phyloP scores from a whole-genome alignment of 2,888 invertebrate genomes.

The Leptarthrus brevirostris region DNA sequence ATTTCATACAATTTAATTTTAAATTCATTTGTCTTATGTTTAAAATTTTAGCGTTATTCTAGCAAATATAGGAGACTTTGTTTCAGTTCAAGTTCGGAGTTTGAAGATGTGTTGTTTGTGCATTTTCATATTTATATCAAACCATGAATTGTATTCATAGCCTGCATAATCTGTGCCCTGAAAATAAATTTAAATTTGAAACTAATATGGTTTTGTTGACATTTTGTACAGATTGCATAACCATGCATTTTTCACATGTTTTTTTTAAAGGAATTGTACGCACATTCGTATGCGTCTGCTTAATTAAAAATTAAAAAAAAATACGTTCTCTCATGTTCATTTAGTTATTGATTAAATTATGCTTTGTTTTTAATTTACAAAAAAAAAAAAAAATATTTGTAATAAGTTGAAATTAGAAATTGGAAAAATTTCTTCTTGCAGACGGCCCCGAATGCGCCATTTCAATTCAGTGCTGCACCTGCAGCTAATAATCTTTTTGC shows the following conservation, averaged over 20 bases:
- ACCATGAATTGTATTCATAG: too few relatives aligned
- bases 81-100: too few relatives aligned
- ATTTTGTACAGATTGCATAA: constrained; percentile 10
- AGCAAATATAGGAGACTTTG: too few relatives aligned
- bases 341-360: neutral
- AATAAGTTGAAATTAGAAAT: constrained; percentile 48
- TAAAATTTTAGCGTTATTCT: too few relatives aligned
- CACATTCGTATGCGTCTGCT: constrained; percentile 53
- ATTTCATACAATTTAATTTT: too few relatives aligned
- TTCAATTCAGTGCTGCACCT: constrained; percentile 66
- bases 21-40: too few relatives aligned
- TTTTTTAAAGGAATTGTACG: constrained; percentile 47
- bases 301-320: constrained; percentile 36
- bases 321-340: constrained; percentile 8
- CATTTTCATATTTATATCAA: too few relatives aligned
- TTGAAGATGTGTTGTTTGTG: too few relatives aligned
- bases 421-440: constrained; percentile 59
- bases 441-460: constrained; percentile 65
- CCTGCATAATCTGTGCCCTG: too few relatives aligned
- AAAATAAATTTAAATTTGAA: too few relatives aligned
- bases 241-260: neutral
- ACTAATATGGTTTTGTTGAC: constrained; percentile 27
- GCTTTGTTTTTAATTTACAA: constrained; percentile 21
- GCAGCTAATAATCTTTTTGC: constrained; percentile 65
- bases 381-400: constrained; percentile 29